Percentiles rank a stretch among this genome's conserved stretches.
These are phyloP conservation scores for Centropristis striata DNA, from an alignment of 2,113 vertebrate genomes.

Conservation along the genomic window DNA sequence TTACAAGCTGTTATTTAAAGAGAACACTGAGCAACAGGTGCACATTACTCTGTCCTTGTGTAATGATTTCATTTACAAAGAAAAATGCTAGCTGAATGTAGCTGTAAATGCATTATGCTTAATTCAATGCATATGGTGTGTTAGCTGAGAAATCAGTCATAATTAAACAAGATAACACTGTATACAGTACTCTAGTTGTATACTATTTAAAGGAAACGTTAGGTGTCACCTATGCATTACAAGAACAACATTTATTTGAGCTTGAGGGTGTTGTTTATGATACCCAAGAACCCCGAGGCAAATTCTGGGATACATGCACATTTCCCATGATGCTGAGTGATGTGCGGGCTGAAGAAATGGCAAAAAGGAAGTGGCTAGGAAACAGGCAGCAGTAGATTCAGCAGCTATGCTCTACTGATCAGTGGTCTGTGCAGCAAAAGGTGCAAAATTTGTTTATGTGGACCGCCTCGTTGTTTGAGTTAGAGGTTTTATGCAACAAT, in stretches of 20 bases:
- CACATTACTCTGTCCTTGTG: background rate
- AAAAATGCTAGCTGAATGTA: background rate
- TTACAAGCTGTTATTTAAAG: background rate
- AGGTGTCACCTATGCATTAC: background rate
- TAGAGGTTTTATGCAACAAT: too few relatives aligned
- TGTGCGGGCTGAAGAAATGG: background rate
- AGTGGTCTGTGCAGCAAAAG: conserved; percentile 14
- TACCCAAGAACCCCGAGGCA: background rate
- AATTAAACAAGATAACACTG: background rate
- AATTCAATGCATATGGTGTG: too few relatives aligned
- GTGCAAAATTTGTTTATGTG: background rate
- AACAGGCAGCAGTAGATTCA: background rate
- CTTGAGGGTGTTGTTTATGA: background rate
- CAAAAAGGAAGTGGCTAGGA: background rate
- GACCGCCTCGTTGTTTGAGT: background rate
- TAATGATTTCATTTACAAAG: too few relatives aligned
- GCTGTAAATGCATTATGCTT: background rate
- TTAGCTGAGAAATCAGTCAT: background rate
- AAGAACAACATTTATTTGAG: background rate
- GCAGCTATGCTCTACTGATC: conserved; percentile 3
- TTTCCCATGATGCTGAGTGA: background rate
- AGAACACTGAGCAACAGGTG: background rate
- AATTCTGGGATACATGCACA: background rate
- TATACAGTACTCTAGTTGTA: background rate
- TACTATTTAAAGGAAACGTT: background rate